Evolutionary conservation across 2,113 vertebrate genomes (phyloP).

Genomic region (Alces alces): DNA sequence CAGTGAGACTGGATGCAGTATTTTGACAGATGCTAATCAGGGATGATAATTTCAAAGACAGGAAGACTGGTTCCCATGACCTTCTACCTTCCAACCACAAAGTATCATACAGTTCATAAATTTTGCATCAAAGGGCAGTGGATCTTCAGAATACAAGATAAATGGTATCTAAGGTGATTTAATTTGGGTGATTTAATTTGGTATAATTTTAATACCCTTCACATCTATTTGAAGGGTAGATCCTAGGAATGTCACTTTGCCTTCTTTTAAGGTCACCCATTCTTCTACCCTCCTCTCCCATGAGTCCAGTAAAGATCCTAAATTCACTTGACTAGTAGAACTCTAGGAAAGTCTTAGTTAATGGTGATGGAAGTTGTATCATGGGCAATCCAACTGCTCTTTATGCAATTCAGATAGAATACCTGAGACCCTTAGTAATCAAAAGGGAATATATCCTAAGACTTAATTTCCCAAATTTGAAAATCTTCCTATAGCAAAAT

Average conservation of each 20-base stretch:
- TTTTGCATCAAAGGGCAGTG: neutral
- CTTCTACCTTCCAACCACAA: neutral
- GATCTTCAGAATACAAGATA: neutral
- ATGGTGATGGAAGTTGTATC: neutral
- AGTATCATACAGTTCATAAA: neutral
- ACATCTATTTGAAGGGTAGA: neutral
- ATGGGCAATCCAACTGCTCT: neutral
- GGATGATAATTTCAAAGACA: neutral
- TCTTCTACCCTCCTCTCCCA: neutral
- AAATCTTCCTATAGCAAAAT: neutral
- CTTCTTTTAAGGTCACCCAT: slow-evolving; percentile 13
- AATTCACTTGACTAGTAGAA: neutral
- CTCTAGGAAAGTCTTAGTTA: slow-evolving; percentile 1
- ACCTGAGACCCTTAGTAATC: neutral
- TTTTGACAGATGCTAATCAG: neutral
- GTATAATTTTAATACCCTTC: neutral
- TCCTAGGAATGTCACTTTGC: neutral
- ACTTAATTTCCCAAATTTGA: neutral
- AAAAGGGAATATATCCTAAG: neutral
- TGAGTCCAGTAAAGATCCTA: neutral
- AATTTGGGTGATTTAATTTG: slow-evolving; percentile 3
- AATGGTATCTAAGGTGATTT: neutral
- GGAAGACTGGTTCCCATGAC: neutral
- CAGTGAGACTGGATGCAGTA: neutral
- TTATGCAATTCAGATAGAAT: slow-evolving; percentile 17